Conservation (phyloP, 2,797 vertebrate species). For the Chloroceryle amazona region DNA sequence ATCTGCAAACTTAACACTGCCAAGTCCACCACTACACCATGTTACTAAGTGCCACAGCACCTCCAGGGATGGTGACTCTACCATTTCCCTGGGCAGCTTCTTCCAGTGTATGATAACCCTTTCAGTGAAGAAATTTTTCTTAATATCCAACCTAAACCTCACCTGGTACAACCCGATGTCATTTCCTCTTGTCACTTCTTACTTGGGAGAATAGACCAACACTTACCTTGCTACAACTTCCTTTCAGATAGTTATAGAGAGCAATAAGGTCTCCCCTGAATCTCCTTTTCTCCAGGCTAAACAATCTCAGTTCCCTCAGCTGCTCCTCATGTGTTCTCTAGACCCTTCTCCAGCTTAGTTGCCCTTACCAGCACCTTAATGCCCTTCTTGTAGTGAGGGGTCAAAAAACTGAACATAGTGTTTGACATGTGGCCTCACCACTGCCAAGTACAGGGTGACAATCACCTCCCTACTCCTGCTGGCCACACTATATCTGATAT, state of each 20-base stretch:
- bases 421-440: rapidly evolving
- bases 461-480: neutral
- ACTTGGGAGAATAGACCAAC: rapidly evolving
- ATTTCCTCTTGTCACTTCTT: neutral
- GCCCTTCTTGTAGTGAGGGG: neutral
- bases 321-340: rapidly evolving
- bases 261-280: neutral
- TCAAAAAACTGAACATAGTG: neutral
- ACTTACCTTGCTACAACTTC: rapidly evolving
- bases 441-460: rapidly evolving
- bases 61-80: too few relatives aligned
- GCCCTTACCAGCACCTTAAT: neutral
- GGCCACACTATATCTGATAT: rapidly evolving
- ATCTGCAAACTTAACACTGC: too few relatives aligned
- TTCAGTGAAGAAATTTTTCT: neutral
- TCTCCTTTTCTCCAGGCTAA: neutral
- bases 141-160: neutral
- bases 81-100: neutral
- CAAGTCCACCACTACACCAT: too few relatives aligned
- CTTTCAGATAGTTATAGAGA: neutral
- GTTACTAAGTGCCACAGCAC: too few relatives aligned
- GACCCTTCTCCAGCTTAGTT: rapidly evolving
- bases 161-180: rapidly evolving
- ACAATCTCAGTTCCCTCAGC: neutral
- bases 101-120: rapidly evolving